Evolutionary conservation across 2,888 invertebrate genomes (phyloP), one percentile per base, ranked within the genome.

Genomic region (Acanthosepion esculentum): DNA sequence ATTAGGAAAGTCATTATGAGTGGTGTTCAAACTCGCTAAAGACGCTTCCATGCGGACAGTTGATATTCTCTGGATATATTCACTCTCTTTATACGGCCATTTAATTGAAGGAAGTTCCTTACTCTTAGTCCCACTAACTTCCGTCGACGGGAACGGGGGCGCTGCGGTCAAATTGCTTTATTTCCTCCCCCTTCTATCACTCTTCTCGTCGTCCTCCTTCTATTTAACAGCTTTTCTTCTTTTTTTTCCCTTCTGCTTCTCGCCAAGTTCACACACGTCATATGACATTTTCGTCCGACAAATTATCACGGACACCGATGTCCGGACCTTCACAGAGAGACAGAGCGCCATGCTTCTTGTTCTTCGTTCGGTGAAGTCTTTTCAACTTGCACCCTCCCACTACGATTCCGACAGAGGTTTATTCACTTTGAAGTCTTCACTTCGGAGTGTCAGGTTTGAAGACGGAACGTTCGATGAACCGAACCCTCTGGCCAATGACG

Each of bases 191-290:
- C n/a, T 78, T n/a, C 12, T 18, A 20, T 33, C 5, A 10, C n/a
- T n/a, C 15, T 78, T n/a, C 12, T 33, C 33, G n/a, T 78, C n/a
- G n/a, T 78, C n/a, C 78, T n/a, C 10, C 78, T 78, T 10, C 29
- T 78, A 59, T n/a, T n/a, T 78, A 78, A 78, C n/a, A n/a, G 78
- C 78, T n/a, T 78, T n/a, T 78, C 78, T 78, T 78, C 3, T 41
- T 41, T 41, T 41, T 41, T 41, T 41, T 78, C 33, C n/a, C 78
- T 12, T 0, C 8, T 78, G n/a, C 10, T 78, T 78, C 78, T 18
- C n/a, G n/a, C 78, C 78, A 78, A 78, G 78, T 78, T 78, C 78
- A 78, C n/a, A 78, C 78, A 78, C 78, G 78, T 78, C 78, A 78
- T 33, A 78, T 78, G 78, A 78, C 78, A 78, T 78, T n/a, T 78